Conservation (phyloP, 2,113 vertebrate species). For the Psittacus erithacus region DNA sequence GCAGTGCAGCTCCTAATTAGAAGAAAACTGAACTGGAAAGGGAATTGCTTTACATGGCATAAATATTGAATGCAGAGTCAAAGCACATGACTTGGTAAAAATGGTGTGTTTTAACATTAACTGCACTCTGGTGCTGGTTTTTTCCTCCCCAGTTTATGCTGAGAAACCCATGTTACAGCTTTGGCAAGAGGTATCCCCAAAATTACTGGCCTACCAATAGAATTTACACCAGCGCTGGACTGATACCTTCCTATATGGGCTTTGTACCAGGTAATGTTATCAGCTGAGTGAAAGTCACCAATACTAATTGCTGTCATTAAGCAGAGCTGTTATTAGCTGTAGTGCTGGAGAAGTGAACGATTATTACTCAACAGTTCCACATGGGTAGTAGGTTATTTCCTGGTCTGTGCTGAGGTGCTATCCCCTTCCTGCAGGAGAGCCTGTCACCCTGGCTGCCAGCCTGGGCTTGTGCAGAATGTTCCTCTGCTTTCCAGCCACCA, state of each 20-base stretch:
- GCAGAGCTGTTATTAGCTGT: not conserved
- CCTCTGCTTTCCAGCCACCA: not conserved
- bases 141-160: constrained; percentile 30
- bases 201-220: constrained; percentile 64
- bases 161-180: constrained; percentile 22
- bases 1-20: not conserved
- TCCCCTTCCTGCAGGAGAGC: not conserved
- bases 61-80: not conserved
- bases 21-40: not conserved
- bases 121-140: accelerated
- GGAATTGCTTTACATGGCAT: not conserved
- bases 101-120: not conserved
- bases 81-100: not conserved
- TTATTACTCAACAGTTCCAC: not conserved
- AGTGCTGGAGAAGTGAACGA: not conserved
- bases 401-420: not conserved
- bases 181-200: constrained; percentile 50
- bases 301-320: not conserved
- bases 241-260: constrained; percentile 69
- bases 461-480: not conserved
- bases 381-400: accelerated
- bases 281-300: not conserved
- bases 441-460: not conserved
- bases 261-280: constrained; percentile 72
- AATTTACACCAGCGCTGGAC: constrained; percentile 67